Evolutionary conservation across 2,113 vertebrate species (phyloP).

Genomic region (Morone saxatilis): DNA sequence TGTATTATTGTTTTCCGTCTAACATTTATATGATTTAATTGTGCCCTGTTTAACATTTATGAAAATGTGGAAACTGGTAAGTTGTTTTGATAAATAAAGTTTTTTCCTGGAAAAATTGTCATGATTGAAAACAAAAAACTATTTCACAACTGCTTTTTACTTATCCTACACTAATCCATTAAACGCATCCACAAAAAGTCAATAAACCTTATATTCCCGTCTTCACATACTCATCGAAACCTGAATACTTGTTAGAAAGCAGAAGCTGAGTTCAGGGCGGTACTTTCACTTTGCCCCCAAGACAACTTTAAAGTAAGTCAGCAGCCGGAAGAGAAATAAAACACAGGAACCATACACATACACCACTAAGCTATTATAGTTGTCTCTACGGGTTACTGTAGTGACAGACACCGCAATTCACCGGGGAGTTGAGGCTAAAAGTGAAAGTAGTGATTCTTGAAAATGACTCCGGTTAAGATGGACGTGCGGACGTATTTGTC

Average conservation of each 20-base stretch:
- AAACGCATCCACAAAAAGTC: neutral
- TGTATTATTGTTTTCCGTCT: no score
- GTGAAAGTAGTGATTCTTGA: neutral
- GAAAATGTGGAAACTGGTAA: neutral
- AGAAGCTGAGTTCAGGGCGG: neutral
- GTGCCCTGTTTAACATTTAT: neutral
- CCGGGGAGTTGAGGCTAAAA: neutral
- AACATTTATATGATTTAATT: neutral
- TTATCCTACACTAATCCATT: neutral
- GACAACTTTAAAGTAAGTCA: neutral
- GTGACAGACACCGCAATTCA: no score
- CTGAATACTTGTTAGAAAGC: neutral
- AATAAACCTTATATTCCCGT: neutral
- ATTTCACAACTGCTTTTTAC: neutral
- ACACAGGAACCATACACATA: neutral
- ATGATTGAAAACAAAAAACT: neutral
- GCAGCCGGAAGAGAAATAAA: neutral
- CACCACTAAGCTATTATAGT: no score
- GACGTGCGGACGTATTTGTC: slow-evolving; percentile 76
- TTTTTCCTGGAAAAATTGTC: neutral
- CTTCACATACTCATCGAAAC: neutral
- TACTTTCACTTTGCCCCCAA: neutral
- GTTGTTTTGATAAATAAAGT: neutral
- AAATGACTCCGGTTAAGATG: slow-evolving; percentile 60
- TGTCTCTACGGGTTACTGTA: no score